Evolutionary conservation across 2,888 invertebrate genomes (phyloP), one percentile per base, ranked within the genome.

Genomic region (Rutpela maculata): DNA sequence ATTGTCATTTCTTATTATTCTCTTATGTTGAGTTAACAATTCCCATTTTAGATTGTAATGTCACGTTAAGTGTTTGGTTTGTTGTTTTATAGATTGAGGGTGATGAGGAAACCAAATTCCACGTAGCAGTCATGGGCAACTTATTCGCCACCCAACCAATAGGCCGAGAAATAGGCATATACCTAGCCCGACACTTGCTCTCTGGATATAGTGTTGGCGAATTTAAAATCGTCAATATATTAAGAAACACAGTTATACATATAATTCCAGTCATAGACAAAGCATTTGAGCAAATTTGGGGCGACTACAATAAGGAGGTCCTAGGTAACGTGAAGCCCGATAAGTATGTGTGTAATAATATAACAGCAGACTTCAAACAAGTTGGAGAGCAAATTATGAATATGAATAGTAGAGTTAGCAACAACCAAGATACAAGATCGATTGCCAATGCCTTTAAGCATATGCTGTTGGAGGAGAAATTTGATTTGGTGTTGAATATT

Each of bases 61-160:
- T 26, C 22, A 26, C 22, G 4, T 4, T 26, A 26, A 26, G 4
- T 3, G 2, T 26, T 26, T 26, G 22, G 4, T 26, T 26, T 26
- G 22, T 26, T 17, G 35, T 35, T 35, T 17, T 76, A 12, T 31
- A 79, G 81, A 66, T 75, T 7, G 75, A 68, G n/a, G 59, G 65
- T 26, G 78, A 79, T 0, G 95, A 96, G 85, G 96, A 97, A 87
- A 92, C 91, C 1, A 97, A 97, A 90, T 94, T 96, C 86, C 95
- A 96, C 86, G 92, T 98, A 17, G 94, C 95, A 0, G 88, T 98
- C n/a, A 90, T 97, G 35, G 97, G 98, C 78, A 96, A 97, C 71
- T 89, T 97, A 69, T 96, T 94, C 87, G 95, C 93, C 0, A 93
- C 95, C 0, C 95, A 98, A 86, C 96, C 96, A 0, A 90, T 96